Percentiles rank a stretch among this genome's conserved stretches.
Evolutionary conservation across 92 coral and sea anemone species (phyloP).

Genomic region (Epizoanthus ramosus): DNA sequence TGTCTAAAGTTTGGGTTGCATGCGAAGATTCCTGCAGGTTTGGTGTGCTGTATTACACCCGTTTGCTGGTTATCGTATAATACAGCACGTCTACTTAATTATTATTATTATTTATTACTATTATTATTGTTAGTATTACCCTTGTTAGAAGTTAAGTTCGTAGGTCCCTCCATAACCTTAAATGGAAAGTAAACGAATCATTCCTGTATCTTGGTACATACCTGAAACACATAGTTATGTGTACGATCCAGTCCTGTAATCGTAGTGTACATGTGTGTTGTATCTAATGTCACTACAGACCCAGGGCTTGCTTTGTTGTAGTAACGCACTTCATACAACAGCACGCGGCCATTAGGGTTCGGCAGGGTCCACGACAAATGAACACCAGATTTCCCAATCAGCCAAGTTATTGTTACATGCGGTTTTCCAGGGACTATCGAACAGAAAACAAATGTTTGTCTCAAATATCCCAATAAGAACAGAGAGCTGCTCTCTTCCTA

Average conservation of each 20-base stretch:
- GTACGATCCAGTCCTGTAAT: constrained; percentile 29
- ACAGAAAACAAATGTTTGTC: neutral
- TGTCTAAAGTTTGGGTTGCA: no score
- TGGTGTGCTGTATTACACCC: no score
- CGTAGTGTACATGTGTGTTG: constrained; percentile 27
- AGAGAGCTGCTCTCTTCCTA: no score
- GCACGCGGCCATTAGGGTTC: constrained; percentile 4
- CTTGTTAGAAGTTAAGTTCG: neutral
- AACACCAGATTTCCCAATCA: neutral
- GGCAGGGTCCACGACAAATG: constrained; percentile 4
- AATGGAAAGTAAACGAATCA: no score
- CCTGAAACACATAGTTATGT: constrained; percentile 31
- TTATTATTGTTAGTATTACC: no score
- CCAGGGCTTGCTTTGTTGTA: neutral
- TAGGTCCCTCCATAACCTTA: no score
- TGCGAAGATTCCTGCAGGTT: no score
- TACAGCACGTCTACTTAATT: no score
- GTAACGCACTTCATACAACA: constrained; percentile 10
- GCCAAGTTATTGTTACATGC: neutral
- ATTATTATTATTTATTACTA: no score
- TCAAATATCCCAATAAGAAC: no score
- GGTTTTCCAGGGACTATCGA: constrained; percentile 24
- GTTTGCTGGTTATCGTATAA: no score
- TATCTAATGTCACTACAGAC: neutral
- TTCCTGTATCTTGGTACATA: neutral